Conservation (phyloP, 1,140 invertebrate species). For the Limonius californicus region DNA sequence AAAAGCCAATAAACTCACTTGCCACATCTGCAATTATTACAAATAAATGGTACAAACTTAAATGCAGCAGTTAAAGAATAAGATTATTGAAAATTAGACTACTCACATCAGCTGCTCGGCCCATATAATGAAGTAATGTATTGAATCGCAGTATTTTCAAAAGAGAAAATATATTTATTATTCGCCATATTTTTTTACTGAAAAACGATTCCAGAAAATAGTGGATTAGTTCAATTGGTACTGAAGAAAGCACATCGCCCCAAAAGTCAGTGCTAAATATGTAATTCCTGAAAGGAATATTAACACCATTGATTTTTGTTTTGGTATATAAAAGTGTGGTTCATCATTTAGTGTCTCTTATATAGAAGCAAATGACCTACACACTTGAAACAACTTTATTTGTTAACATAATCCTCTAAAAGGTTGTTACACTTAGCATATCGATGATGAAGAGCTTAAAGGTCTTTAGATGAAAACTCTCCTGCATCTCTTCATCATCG, state of each 20-base stretch:
- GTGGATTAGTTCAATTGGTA: constrained; percentile 8
- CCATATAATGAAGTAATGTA: constrained; percentile 3
- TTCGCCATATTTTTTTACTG: neutral
- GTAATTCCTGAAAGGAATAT: constrained; percentile 9
- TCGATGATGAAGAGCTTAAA: too few relatives aligned
- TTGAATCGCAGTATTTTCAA: neutral
- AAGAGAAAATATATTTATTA: neutral
- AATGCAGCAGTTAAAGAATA: neutral
- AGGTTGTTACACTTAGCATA: neutral
- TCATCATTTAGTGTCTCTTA: neutral
- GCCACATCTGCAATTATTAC: constrained; percentile 6
- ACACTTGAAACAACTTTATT: neutral
- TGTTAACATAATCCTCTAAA: too few relatives aligned
- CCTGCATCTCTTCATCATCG: too few relatives aligned
- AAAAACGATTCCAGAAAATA: neutral
- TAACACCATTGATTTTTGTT: too few relatives aligned
- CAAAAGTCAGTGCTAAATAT: constrained; percentile 1
- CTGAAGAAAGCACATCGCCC: constrained; percentile 5
- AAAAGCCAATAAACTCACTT: neutral
- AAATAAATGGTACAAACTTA: neutral
- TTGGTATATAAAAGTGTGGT: too few relatives aligned
- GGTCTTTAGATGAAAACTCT: neutral
- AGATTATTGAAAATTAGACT: too few relatives aligned
- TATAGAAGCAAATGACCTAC: too few relatives aligned
- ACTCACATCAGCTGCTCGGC: neutral